These are phyloP conservation scores for Typhlichthys eigenmanni DNA, from an alignment of 2,797 vertebrate genomes.

Conservation along the genomic window DNA sequence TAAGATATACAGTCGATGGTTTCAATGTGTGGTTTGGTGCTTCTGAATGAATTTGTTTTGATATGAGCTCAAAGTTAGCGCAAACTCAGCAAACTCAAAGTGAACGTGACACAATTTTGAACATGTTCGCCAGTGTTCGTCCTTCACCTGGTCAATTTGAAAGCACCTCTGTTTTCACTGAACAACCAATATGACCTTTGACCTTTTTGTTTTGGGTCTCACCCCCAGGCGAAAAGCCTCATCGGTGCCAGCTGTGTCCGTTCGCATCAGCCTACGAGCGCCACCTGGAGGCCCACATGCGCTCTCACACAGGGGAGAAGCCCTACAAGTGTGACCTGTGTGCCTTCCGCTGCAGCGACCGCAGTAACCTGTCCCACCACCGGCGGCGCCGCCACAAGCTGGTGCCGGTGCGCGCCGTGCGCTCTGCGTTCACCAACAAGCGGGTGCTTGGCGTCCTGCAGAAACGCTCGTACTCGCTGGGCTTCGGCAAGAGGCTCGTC, in stretches of 20 bases:
- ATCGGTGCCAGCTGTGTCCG: conserved; percentile 94
- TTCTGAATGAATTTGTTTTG: too few species aligned
- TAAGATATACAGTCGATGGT: too few species aligned
- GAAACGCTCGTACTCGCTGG: conserved; percentile 88
- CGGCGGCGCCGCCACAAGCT: conserved; percentile 95
- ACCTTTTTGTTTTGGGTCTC: background rate
- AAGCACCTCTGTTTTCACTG: background rate
- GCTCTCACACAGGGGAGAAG: conserved; percentile 97
- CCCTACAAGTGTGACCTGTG: conserved; percentile 98
- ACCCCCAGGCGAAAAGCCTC: conserved; percentile 91
- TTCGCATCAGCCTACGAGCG: conserved; percentile 98
- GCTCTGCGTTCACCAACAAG: conserved; percentile 88
- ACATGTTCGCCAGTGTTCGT: too few species aligned
- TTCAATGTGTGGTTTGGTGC: too few species aligned
- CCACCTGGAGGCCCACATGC: conserved; percentile 97
- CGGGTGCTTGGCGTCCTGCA: conserved; percentile 91
- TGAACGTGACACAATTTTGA: too few species aligned
- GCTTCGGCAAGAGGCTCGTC: conserved; percentile 83
- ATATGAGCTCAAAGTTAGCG: too few species aligned
- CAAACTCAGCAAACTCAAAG: too few species aligned
- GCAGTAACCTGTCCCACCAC: conserved; percentile 97
- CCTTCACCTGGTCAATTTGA: background rate
- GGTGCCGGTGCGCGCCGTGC: conserved; percentile 87
- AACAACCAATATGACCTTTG: conserved; percentile 4
- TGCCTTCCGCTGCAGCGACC: conserved; percentile 96